Conservation (phyloP, 2,113 vertebrate genomes). For the Gopherus evgoodei region DNA sequence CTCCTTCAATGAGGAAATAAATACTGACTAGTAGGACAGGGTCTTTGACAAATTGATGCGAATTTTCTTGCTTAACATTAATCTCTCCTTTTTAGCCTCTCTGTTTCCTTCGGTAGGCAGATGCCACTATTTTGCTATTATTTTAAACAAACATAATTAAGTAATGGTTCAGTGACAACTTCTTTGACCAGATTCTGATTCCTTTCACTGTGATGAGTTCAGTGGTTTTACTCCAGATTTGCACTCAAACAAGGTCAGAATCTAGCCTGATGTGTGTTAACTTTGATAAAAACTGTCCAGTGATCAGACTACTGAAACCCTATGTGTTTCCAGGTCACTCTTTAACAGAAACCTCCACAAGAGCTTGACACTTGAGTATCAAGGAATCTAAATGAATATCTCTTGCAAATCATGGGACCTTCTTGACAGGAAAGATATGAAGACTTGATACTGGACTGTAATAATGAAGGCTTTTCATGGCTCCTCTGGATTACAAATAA, state of each 20-base stretch:
- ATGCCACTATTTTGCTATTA: background rate
- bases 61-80: slow-evolving; percentile 38
- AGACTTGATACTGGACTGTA: background rate
- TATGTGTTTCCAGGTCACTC: background rate
- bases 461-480: background rate
- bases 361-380: background rate
- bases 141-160: slow-evolving; percentile 30
- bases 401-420: slow-evolving; percentile 6
- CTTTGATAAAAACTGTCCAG: background rate
- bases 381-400: background rate
- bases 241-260: background rate
- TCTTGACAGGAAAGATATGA: background rate
- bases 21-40: slow-evolving; percentile 8
- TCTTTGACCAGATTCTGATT: background rate
- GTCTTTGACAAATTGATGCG: slow-evolving; percentile 28
- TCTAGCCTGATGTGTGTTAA: background rate
- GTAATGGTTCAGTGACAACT: background rate
- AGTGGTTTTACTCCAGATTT: background rate
- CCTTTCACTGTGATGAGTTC: background rate
- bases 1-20: background rate
- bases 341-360: background rate
- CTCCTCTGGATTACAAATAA: background rate
- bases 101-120: background rate
- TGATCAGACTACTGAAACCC: background rate
- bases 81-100: background rate